Evolutionary conservation across 2,113 vertebrate genomes (phyloP).

Genomic region (Microcebus lehilahytsara): DNA sequence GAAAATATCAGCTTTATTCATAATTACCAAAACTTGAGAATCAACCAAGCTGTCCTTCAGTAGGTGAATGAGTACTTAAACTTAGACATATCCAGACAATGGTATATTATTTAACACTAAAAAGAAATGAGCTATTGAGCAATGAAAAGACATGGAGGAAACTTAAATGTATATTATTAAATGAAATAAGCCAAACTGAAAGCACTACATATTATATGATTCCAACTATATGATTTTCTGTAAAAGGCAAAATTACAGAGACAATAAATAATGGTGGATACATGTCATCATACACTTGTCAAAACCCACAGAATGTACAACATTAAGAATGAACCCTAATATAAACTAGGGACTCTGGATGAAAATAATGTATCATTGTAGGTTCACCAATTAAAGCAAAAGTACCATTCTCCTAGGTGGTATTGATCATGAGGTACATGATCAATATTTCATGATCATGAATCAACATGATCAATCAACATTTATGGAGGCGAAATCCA

Average conservation of each 20-base stretch:
- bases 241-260: neutral
- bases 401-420: neutral
- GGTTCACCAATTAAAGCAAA: neutral
- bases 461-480: too few relatives aligned
- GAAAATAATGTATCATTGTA: neutral
- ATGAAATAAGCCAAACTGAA: neutral
- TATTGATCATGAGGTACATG: neutral
- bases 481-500: neutral
- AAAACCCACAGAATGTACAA: neutral
- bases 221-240: neutral
- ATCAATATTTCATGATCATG: too few relatives aligned
- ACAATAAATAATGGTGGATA: neutral
- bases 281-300: neutral
- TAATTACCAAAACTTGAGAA: neutral
- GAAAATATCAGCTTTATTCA: neutral
- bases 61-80: neutral
- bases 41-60: neutral
- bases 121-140: neutral
- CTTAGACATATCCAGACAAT: neutral
- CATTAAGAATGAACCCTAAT: neutral
- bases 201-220: neutral
- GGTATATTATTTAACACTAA: neutral
- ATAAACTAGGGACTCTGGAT: neutral
- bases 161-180: neutral
- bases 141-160: neutral